Conservation (phyloP, 1,140 invertebrate genomes). For the Mylabris phalerata region DNA sequence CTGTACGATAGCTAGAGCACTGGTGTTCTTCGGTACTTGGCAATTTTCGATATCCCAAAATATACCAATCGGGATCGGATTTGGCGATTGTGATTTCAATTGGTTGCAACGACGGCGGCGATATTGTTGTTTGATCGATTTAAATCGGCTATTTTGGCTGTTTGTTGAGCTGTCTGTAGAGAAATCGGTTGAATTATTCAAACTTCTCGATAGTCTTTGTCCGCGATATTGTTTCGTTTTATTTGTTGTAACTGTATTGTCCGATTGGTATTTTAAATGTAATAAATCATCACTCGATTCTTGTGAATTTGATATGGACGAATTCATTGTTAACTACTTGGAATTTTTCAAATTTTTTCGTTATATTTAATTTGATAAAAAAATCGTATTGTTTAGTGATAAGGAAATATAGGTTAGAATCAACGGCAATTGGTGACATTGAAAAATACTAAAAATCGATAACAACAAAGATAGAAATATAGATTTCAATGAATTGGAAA, state of each 20-base stretch:
- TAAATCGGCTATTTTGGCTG: constrained; percentile 11
- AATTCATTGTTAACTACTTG: constrained; percentile 6
- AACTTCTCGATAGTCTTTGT: constrained; percentile 28
- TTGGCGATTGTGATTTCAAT: constrained; percentile 18
- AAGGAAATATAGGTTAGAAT: too few relatives aligned
- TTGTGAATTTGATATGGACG: constrained; percentile 9
- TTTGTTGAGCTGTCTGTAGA: constrained; percentile 32
- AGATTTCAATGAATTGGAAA: too few relatives aligned
- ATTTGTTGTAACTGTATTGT: constrained; percentile 18
- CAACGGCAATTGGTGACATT: too few relatives aligned
- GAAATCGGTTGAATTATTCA: constrained; percentile 26
- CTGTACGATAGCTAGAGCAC: constrained; percentile 70
- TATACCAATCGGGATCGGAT: constrained; percentile 70
- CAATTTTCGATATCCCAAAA: constrained; percentile 95
- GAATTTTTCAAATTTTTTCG: too few relatives aligned
- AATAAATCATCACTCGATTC: constrained; percentile 19
- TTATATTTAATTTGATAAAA: too few relatives aligned
- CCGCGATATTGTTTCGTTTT: constrained; percentile 28
- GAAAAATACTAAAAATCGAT: too few relatives aligned
- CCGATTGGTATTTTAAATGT: constrained; percentile 19
- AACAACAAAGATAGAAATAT: too few relatives aligned
- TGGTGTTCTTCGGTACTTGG: constrained; percentile 72
- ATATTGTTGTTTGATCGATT: constrained; percentile 7
- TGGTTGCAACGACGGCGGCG: constrained; percentile 4
- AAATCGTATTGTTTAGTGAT: too few relatives aligned